A percentile compares a stretch with the other conserved stretches of the same genome.
These are phyloP conservation scores for Peromyscus polionotus DNA, from an alignment of 2,113 vertebrate genomes.

Conservation along the genomic window DNA sequence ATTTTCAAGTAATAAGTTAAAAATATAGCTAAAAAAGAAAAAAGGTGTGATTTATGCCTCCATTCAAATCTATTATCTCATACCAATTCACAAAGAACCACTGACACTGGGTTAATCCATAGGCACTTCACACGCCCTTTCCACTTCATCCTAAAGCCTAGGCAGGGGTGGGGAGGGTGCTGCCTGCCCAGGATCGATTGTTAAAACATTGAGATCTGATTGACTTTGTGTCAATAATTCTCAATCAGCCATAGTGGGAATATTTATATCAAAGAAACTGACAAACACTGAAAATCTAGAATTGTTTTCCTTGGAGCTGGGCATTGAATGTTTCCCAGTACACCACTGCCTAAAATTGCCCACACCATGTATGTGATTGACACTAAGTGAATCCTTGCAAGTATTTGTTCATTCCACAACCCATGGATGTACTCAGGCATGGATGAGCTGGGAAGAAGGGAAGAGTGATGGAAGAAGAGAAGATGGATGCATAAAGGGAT, in stretches of 20 bases:
- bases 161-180: neutral
- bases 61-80: neutral
- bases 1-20: neutral
- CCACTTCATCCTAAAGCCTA: no score
- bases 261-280: neutral
- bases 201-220: neutral
- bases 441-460: neutral
- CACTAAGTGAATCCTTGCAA: neutral
- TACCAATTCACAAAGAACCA: neutral
- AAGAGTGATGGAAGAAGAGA: neutral
- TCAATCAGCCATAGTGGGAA: neutral
- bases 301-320: neutral
- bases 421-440: neutral
- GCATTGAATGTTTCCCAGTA: neutral
- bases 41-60: rapidly evolving
- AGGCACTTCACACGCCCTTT: no score
- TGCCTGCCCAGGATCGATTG: neutral
- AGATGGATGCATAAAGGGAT: neutral
- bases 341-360: neutral
- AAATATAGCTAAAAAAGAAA: neutral
- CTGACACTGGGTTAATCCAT: neutral
- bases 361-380: neutral
- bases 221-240: neutral
- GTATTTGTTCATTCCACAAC: neutral
- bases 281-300: neutral